Evolutionary conservation across 2,888 invertebrate species (phyloP).

Genomic region (Plusia festucae): DNA sequence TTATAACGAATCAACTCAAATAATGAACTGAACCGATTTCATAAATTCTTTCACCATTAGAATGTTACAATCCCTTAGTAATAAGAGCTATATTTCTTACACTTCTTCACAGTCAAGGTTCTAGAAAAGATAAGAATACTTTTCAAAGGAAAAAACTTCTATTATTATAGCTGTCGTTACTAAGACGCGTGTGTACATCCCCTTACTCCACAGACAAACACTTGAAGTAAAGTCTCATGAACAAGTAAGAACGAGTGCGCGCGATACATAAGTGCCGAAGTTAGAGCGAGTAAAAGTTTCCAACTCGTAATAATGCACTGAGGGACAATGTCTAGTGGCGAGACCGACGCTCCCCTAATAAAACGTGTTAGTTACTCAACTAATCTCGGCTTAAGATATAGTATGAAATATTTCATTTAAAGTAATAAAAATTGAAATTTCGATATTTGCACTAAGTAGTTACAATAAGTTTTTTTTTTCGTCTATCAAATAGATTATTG

Average conservation of each 20-base stretch:
- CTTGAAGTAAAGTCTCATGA: slow-evolving; percentile 51
- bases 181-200: slow-evolving; percentile 48
- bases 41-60: too few species aligned
- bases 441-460: too few species aligned
- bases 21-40: too few species aligned
- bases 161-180: slow-evolving; percentile 28
- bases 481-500: too few species aligned
- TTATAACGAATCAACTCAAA: too few species aligned
- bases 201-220: slow-evolving; percentile 47
- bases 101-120: too few species aligned
- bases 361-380: background rate
- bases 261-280: slow-evolving; percentile 40
- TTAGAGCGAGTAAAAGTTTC: slow-evolving; percentile 48
- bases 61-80: too few species aligned
- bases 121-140: too few species aligned
- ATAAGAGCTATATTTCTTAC: too few species aligned
- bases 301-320: slow-evolving; percentile 51
- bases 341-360: slow-evolving; percentile 2
- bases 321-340: slow-evolving; percentile 13
- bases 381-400: background rate
- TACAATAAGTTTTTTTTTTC: too few species aligned
- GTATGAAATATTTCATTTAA: background rate
- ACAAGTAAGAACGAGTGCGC: slow-evolving; percentile 36
- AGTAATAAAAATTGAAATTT: too few species aligned
- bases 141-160: background rate